Base-by-base conservation (phyloP, 2,797 vertebrate genomes). In the Catharus ustulatus region DNA sequence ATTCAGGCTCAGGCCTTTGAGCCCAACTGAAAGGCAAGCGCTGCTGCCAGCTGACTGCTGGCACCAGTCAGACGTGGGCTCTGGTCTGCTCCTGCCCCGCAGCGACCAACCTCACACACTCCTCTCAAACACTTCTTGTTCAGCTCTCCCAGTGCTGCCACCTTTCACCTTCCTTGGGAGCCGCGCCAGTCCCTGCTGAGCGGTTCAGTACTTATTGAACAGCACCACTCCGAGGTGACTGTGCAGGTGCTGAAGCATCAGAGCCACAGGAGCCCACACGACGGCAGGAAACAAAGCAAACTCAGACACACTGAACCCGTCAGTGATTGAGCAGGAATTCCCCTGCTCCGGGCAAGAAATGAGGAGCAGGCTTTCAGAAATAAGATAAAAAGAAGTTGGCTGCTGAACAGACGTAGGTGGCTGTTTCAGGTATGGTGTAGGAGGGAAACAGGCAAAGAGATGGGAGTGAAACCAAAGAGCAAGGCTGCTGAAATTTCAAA, bases 221-320 rank as follows among this genome's bases (percentile, higher is more conserved):
- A 94, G 91, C 93, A 95, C 73, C 91, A 81, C 68, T 63, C 0
- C 0, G 55, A 88, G 69, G 80, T 81, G 73, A 51, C 45, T 48
- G 59, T 62, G 73, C 46, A 88, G 30, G 24, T 82, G 51, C 62
- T 48, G 46, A 81, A 29, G 30, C 13, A 26, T 19, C 69, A 71
- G 55, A 80, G 48, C 16, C 55, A 59, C 29, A 43, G 0, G 0
- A 74, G 71, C 23, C 57, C 72, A 22, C 75, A n/a, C 0, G 2
- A 15, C 82, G 23, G 58, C 18, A 32, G 55, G n/a, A 80, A 87
- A 68, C 42, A 68, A 77, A 24, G 45, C 1, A 5, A 87, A 74
- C 15, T 49, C 54, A 55, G 58, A 79, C 17, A 73, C 15, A 63
- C 10, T 2, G 18, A 90, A 55, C 10, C 9, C 42, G 24, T 51